These are phyloP conservation scores for Tolmerus cingulatus DNA, from an alignment of 2,888 invertebrate genomes.

Conservation along the genomic window DNA sequence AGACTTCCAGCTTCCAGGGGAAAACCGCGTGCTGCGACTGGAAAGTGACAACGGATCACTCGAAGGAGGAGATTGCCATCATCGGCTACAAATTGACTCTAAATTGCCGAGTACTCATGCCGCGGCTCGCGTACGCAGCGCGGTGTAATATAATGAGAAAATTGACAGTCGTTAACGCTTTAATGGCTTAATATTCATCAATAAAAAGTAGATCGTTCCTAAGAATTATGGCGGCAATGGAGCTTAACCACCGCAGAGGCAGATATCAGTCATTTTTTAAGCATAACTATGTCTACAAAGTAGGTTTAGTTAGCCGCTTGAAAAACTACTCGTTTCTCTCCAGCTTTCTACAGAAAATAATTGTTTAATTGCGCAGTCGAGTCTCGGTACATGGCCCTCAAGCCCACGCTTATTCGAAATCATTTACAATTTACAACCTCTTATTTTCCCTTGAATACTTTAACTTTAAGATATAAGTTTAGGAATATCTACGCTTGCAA, in stretches of 20 bases:
- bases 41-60: neutral
- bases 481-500: neutral
- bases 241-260: neutral
- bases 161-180: conserved; percentile 5
- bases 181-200: conserved; percentile 7
- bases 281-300: neutral
- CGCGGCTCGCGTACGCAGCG: neutral
- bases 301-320: neutral
- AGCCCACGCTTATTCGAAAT: neutral
- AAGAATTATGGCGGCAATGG: neutral
- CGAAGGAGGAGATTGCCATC: neutral
- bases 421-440: neutral
- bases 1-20: neutral
- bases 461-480: neutral
- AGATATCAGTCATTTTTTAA: neutral
- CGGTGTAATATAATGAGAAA: neutral
- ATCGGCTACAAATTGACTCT: conserved; percentile 18
- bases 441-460: neutral
- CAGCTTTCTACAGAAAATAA: neutral
- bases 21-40: neutral
- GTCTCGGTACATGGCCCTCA: neutral
- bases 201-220: neutral
- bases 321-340: neutral
- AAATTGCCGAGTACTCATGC: neutral
- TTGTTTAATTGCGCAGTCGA: neutral